Evolutionary conservation across 1,140 invertebrate genomes (phyloP), one percentile per base, ranked within the genome.

Genomic region (Lamellibrachia luymesi): DNA sequence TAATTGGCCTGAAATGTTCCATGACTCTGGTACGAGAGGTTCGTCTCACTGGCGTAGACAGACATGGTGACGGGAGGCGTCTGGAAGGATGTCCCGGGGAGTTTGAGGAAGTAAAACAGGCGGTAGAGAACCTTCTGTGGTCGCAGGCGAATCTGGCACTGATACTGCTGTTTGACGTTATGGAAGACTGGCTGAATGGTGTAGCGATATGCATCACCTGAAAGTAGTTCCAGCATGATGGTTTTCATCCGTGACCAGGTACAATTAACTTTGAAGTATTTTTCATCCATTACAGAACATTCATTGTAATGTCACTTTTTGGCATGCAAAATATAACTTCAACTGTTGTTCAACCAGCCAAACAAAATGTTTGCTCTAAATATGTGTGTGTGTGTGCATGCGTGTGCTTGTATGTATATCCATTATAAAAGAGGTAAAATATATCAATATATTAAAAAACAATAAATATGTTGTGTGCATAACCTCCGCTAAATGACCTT

Each of bases 151-250:
- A 94, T 52, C 92, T 94, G 94, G 89, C 94, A 94, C 52, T 92
- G 93, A 50, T 91, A 92, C 27, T 92, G 51, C 90, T 80, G 38
- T 51, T 91, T 94, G 91, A 94, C 90, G 92, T 94, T 94, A 38
- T 92, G 93, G 93, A 94, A 94, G 52, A 94, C 94, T 22, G 94
- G 94, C 92, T 94, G 94, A 38, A 94, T 93, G 90, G 94, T 94
- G 91, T 93, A 92, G n/a, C 92, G 93, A 90, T 93, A 93, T 22
- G 94, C 93, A 91, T 94, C 93, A n/a, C 94, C 93, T 93, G 49
- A 90, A 80, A 80, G 64, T 80, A 80, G 64, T 80, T 80, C 64
- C 64, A 80, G 64, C 25, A 80, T 6, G 52, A 6, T 6, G 52
- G 6, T 56, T 56, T 8, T 6, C 52, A 56, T 38, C 38, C 0